A percentile compares a stretch with the other conserved stretches of the same genome.
These are phyloP conservation scores for Whitmania pigra DNA, from an alignment of 1,140 invertebrate genomes.

Conservation along the genomic window DNA sequence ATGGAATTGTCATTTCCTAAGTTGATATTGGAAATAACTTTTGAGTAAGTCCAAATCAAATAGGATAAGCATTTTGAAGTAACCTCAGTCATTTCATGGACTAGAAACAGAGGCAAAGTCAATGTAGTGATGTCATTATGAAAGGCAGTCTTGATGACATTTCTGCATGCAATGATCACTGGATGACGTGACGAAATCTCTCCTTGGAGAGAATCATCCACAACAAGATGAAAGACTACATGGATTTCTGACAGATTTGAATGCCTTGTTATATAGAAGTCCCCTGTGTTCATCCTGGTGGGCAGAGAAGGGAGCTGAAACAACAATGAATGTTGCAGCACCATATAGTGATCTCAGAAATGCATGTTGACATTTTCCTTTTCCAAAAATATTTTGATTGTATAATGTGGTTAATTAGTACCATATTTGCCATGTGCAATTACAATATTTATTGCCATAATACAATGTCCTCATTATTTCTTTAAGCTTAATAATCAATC, in stretches of 20 bases:
- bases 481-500: too few species aligned
- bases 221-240: slow-evolving; percentile 84
- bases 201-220: slow-evolving; percentile 43
- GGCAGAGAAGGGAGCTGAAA: not conserved
- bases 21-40: slow-evolving; percentile 8
- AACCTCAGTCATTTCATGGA: slow-evolving; percentile 85
- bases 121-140: slow-evolving; percentile 81
- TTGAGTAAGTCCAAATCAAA: not conserved
- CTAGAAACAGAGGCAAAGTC: slow-evolving; percentile 77
- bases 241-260: slow-evolving; percentile 87
- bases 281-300: slow-evolving; percentile 55
- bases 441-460: too few species aligned
- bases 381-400: too few species aligned
- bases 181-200: slow-evolving; percentile 92
- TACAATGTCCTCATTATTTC: too few species aligned
- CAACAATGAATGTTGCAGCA: too few species aligned
- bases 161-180: slow-evolving; percentile 81
- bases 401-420: too few species aligned
- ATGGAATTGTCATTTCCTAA: slow-evolving; percentile 82
- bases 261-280: slow-evolving; percentile 86
- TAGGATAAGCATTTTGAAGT: not conserved
- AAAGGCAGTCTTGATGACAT: slow-evolving; percentile 85
- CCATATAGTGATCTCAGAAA: too few species aligned
- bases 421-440: too few species aligned
- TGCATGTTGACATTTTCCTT: too few species aligned